phyloP scores from a whole-genome alignment of 2,888 invertebrate genomes.

The Scaeva pyrastri region DNA sequence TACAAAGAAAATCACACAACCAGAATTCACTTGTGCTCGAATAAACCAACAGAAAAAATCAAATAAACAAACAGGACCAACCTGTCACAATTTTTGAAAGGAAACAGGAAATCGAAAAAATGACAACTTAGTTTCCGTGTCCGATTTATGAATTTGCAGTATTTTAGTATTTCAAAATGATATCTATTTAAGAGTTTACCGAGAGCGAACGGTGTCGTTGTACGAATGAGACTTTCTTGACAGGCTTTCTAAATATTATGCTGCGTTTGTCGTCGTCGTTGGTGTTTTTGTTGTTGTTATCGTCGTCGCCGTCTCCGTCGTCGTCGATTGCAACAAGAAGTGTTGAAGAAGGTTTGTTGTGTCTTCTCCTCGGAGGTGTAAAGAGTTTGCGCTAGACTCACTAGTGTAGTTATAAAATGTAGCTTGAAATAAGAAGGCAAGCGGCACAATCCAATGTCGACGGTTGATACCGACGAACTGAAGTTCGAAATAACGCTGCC shows the following conservation, averaged over 20 bases:
- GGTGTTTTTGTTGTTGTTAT: too few species aligned
- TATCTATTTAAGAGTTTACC: constrained; percentile 48
- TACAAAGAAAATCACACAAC: constrained; percentile 21
- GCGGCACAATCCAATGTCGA: constrained; percentile 72
- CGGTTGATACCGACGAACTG: constrained; percentile 74
- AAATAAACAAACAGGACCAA: constrained; percentile 25
- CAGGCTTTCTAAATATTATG: constrained; percentile 69
- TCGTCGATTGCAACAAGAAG: constrained; percentile 27
- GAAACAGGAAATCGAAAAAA: constrained; percentile 59
- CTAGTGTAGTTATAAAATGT: background rate
- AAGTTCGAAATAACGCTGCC: constrained; percentile 72
- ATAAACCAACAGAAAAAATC: background rate
- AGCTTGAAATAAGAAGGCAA: constrained; percentile 28
- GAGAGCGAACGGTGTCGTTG: constrained; percentile 49
- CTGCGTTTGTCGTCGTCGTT: constrained; percentile 31
- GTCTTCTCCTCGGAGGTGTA: constrained; percentile 40
- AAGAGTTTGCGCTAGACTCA: constrained; percentile 69
- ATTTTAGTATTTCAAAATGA: too few species aligned
- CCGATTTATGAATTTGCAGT: constrained; percentile 16
- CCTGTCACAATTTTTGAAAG: constrained; percentile 19
- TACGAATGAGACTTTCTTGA: constrained; percentile 58
- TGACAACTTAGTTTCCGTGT: constrained; percentile 60
- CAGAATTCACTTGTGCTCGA: constrained; percentile 12
- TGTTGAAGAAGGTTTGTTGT: constrained; percentile 26
- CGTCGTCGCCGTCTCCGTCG: too few species aligned